phyloP scores from a whole-genome alignment of 53 echinoderm and acorn worm species.

The Astropecten irregularis region DNA sequence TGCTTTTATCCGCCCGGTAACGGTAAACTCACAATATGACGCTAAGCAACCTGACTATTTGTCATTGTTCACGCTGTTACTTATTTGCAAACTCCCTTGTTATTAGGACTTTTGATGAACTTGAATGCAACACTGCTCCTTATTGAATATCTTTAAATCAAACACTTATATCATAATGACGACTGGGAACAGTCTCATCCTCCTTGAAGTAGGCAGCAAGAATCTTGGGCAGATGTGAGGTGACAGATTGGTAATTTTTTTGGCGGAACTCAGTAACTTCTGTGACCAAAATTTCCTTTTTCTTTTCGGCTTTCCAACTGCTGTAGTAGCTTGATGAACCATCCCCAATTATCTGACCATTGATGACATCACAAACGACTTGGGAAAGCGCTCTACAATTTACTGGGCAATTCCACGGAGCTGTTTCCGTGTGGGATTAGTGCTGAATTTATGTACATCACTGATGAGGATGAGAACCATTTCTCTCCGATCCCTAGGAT shows the following conservation, averaged over 20 bases:
- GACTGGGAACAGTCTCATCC: neutral
- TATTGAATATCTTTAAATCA: too few species aligned
- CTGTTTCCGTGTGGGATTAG: neutral
- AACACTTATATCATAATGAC: conserved; percentile 20
- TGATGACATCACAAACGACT: neutral
- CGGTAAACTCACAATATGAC: too few species aligned
- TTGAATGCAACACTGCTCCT: too few species aligned
- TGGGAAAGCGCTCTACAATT: neutral
- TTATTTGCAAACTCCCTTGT: too few species aligned
- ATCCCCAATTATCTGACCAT: neutral
- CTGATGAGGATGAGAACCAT: neutral
- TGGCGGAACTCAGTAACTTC: neutral
- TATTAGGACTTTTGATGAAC: too few species aligned
- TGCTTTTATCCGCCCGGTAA: too few species aligned
- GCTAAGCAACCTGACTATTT: too few species aligned
- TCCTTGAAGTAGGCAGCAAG: conserved; percentile 11
- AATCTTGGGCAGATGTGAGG: neutral
- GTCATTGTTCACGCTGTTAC: too few species aligned
- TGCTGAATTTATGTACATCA: neutral
- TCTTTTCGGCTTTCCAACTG: conserved; percentile 12
- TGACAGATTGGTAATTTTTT: neutral
- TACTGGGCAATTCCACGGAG: neutral
- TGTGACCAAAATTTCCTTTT: neutral
- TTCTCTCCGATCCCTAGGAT: neutral
- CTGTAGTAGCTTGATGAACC: neutral